These are phyloP conservation scores for Sinohyriopsis cumingii DNA, from an alignment of 2,888 invertebrate genomes.

Conservation along the genomic window DNA sequence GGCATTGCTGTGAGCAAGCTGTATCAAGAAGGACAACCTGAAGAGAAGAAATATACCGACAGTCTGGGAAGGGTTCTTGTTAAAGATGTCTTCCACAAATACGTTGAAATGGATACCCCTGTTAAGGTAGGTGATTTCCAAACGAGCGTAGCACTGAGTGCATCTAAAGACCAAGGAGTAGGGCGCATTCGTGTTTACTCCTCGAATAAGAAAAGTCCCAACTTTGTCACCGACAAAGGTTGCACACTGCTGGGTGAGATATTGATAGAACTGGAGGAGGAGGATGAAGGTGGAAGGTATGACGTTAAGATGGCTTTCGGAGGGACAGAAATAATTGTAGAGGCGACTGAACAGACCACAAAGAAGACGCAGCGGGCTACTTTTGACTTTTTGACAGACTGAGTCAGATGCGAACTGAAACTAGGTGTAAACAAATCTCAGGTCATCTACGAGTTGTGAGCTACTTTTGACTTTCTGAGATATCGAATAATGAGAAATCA, in stretches of 20 bases:
- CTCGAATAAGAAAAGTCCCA: slow-evolving; percentile 18
- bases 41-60: slow-evolving; percentile 14
- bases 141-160: slow-evolving; percentile 14
- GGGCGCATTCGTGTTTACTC: slow-evolving; percentile 25
- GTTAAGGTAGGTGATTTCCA: slow-evolving; percentile 23
- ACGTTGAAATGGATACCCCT: slow-evolving; percentile 23
- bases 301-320: slow-evolving; percentile 26
- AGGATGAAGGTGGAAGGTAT: slow-evolving; percentile 8
- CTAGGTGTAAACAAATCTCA: too few relatives aligned
- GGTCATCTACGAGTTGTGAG: too few relatives aligned
- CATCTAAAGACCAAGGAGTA: slow-evolving; percentile 9
- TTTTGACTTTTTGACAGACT: slow-evolving; percentile 26
- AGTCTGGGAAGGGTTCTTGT: slow-evolving; percentile 11
- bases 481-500: too few relatives aligned
- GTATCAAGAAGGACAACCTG: slow-evolving; percentile 17
- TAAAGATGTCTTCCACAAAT: slow-evolving; percentile 30
- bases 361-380: slow-evolving; percentile 14
- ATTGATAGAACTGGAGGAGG: slow-evolving; percentile 14
- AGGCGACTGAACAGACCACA: slow-evolving; percentile 16
- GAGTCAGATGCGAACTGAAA: background rate
- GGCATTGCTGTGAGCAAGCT: slow-evolving; percentile 27
- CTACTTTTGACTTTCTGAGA: too few relatives aligned
- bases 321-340: slow-evolving; percentile 27
- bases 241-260: slow-evolving; percentile 25
- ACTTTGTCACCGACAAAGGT: slow-evolving; percentile 24